Evolutionary conservation across 2,888 invertebrate genomes (phyloP), one percentile per base, ranked within the genome.

Genomic region (Leptopilina myrica): DNA sequence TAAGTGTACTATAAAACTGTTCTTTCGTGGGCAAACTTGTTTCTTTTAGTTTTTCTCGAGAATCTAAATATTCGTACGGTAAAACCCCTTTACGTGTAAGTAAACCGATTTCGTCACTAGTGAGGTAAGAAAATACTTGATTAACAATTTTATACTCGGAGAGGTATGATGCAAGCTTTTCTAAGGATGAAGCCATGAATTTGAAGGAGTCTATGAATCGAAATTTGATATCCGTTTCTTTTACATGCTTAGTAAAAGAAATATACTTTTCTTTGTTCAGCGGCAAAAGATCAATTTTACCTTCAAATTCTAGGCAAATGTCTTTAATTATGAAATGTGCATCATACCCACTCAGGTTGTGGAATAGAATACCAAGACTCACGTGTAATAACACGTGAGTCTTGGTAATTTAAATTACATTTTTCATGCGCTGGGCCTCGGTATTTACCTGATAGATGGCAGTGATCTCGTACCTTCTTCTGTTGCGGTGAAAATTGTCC

Each of bases 21-120:
- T 85, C 83, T 62, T 75, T 77, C 11, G 81, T 33, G 5, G 84
- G 85, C 53, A 85, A 69, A 40, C 46, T 49, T 46, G 73, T 11
- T 75, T 87, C 86, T 15, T 85, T 75, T 46, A 88, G 75, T 82
- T 85, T 86, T 33, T 80, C 80, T 76, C 46, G 75, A 14, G 43
- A 66, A 56, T 83, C 82, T n/a, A 89, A 43, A 78, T 87, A 90
- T 26, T 88, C 85, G 81, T 90, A 89, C 6, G 89, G 89, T 81
- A 89, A 87, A n/a, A 90, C 81, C 2, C 88, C 88, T 81, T 89
- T 89, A 14, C 83, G 76, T 0, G 64, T 76, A 76, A 81, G 56
- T 26, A 81, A 62, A 66, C 78, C 46, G 73, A 76, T 78, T 65
- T 81, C 7, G 3, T 69, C 43, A 14, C 33, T 33, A 33, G 59